Percentiles rank a stretch among this genome's conserved stretches.
These are phyloP conservation scores for Pyrgus malvae DNA, from an alignment of 2,888 invertebrate species.

Conservation along the genomic window DNA sequence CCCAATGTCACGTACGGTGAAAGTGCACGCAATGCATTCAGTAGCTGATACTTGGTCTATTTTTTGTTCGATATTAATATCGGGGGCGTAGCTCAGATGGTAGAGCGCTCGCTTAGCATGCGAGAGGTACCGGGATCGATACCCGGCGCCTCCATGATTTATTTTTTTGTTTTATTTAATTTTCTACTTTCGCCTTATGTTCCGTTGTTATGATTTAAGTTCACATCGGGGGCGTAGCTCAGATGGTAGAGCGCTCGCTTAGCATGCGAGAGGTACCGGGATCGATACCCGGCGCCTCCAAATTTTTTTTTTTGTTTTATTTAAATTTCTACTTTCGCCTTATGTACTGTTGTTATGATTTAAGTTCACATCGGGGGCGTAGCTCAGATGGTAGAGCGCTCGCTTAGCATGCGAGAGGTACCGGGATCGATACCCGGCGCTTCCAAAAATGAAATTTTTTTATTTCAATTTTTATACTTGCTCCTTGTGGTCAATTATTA, in stretches of 20 bases:
- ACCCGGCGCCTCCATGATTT: slow-evolving; percentile 81
- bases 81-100: slow-evolving; percentile 82
- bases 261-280: slow-evolving; percentile 81
- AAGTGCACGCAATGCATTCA: not conserved
- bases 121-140: slow-evolving; percentile 81
- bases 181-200: no score
- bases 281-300: slow-evolving; percentile 82
- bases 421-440: slow-evolving; percentile 81
- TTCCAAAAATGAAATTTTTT: no score
- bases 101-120: slow-evolving; percentile 82
- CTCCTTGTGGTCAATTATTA: no score
- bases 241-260: slow-evolving; percentile 83
- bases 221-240: slow-evolving; percentile 76
- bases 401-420: slow-evolving; percentile 82
- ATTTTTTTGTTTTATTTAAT: no score
- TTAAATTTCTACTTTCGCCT: no score
- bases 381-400: slow-evolving; percentile 83
- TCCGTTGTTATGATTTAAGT: no score
- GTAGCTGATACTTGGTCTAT: no score
- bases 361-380: slow-evolving; percentile 71
- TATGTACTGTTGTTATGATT: no score
- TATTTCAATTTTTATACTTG: no score
- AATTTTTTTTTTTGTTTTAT: no score
- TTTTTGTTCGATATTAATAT: no score
- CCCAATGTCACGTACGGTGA: slow-evolving; percentile 11